Evolutionary conservation across 2,888 invertebrate species (phyloP), one percentile per base, ranked within the genome.

Genomic region (Corythucha ciliata): DNA sequence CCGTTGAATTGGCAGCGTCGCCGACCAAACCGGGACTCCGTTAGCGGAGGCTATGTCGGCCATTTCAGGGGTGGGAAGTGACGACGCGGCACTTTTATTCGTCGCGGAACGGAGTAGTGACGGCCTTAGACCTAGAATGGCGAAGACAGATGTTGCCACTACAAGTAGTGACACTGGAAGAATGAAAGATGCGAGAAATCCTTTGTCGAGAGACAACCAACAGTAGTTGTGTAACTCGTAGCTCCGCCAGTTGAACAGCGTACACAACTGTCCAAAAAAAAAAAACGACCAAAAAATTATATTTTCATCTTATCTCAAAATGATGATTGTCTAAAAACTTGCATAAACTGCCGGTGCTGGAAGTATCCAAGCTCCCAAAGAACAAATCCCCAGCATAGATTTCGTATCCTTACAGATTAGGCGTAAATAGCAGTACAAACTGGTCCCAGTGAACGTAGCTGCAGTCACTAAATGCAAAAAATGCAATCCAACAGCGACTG

Each of bases 141-240:
- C n/a, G n/a, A n/a, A n/a, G n/a, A n/a, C n/a, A n/a, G n/a, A n/a
- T n/a, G n/a, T n/a, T n/a, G n/a, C n/a, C n/a, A 81, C 67, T 44
- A 83, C 81, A 25, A 83, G 68, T 20, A 77, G 68, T 64, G 79
- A 80, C 1, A 80, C 77, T 10, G 83, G 83, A 16, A 80, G 73
- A 76, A 83, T 81, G 65, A 81, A 83, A 36, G 83, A 81, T 64
- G 82, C 71, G 12, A 83, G 75, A 81, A 83, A 83, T 4, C 83
- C 83, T 62, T 79, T 77, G 65, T 81, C 80, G 37, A 83, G 78
- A 0, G 82, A 82, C 74, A 83, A 78, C 78, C 83, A 84, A 64
- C 83, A 84, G 64, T 81, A 83, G 61, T 77, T 75, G 59, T 77
- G 77, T 26, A 77, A 79, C 69, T 84, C 83, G 63, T 82, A 83